Conservation (phyloP, 2,888 invertebrate species). For the Achlya flavicornis region DNA sequence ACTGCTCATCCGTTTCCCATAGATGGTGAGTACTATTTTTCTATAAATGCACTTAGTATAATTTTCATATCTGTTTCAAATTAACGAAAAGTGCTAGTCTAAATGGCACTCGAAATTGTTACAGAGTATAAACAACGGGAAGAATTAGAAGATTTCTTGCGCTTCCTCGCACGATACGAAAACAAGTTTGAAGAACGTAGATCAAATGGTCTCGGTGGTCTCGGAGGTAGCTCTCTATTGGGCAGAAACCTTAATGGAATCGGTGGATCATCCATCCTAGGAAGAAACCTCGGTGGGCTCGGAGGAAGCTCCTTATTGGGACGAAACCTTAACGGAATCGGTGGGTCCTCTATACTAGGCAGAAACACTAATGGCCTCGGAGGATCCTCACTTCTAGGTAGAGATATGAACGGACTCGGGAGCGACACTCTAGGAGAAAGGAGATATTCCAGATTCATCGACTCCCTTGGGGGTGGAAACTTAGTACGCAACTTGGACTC, state of each 20-base stretch:
- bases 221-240: slow-evolving; percentile 41
- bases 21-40: slow-evolving; percentile 51
- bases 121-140: slow-evolving; percentile 65
- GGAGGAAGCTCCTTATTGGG: slow-evolving; percentile 48
- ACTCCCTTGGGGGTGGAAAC: slow-evolving; percentile 68
- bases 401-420: slow-evolving; percentile 42
- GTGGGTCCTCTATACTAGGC: slow-evolving; percentile 43
- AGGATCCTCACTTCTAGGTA: slow-evolving; percentile 43
- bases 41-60: slow-evolving; percentile 34
- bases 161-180: slow-evolving; percentile 61
- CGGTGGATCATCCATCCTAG: slow-evolving; percentile 38
- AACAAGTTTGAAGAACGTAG: slow-evolving; percentile 48
- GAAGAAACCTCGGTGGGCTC: slow-evolving; percentile 43
- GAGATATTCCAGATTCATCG: slow-evolving; percentile 52
- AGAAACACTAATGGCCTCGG: slow-evolving; percentile 43
- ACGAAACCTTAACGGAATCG: slow-evolving; percentile 40
- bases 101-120: slow-evolving; percentile 44
- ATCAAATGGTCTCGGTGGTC: slow-evolving; percentile 33
- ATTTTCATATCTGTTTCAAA: neutral
- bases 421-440: slow-evolving; percentile 49
- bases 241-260: slow-evolving; percentile 42
- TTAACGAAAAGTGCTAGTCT: slow-evolving; percentile 14
- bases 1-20: slow-evolving; percentile 38
- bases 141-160: slow-evolving; percentile 64
- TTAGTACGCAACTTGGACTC: slow-evolving; percentile 71